Percentiles rank a stretch among this genome's conserved stretches.
phyloP scores from a whole-genome alignment of 2,797 vertebrate species.

The Aldrovandia affinis region DNA sequence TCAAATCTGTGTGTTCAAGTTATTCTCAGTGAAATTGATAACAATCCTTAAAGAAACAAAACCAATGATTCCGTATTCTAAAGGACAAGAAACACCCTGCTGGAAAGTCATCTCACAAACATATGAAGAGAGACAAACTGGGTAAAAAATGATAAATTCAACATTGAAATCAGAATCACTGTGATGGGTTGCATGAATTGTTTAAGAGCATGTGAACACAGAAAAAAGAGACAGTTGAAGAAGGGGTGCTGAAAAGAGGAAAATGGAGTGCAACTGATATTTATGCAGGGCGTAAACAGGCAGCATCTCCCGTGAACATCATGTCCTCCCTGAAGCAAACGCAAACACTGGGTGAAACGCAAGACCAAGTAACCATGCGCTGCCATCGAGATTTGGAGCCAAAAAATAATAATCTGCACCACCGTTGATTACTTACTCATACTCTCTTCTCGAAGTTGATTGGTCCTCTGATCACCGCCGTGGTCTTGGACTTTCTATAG shows the following conservation, averaged over 20 bases:
- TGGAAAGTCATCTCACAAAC: neutral
- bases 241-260: neutral
- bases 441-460: constrained; percentile 30
- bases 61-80: neutral
- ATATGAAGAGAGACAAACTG: neutral
- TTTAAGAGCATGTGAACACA: neutral
- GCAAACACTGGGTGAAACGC: neutral
- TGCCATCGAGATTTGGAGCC: constrained; percentile 17
- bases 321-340: constrained; percentile 9
- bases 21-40: neutral
- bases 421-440: neutral
- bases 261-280: constrained; percentile 13
- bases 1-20: neutral
- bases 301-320: constrained; percentile 25
- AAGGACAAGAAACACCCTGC: neutral
- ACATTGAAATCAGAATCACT: neutral
- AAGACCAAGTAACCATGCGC: constrained; percentile 48
- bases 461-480: constrained; percentile 40
- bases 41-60: neutral
- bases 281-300: constrained; percentile 42
- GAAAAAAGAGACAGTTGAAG: neutral
- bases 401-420: constrained; percentile 48
- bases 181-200: neutral
- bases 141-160: constrained; percentile 15
- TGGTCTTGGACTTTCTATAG: constrained; percentile 60